Percentiles rank a stretch among this genome's conserved stretches.
These are phyloP conservation scores for Zootermopsis nevadensis DNA, from an alignment of 2,888 invertebrate genomes.

Conservation along the genomic window DNA sequence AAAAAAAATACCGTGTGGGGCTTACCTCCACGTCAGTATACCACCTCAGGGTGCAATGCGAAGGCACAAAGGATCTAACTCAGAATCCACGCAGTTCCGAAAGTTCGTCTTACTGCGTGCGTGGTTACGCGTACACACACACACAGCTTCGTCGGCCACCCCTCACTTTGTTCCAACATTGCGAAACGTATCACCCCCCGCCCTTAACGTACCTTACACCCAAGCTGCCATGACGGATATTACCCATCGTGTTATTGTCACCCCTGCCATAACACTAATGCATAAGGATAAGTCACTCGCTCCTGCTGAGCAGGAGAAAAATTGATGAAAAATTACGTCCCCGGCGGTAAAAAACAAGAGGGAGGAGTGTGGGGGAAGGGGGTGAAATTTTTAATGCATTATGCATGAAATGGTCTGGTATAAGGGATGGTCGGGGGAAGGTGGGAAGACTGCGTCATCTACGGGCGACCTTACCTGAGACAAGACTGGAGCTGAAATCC, in stretches of 20 bases:
- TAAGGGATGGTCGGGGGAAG: constrained; percentile 28
- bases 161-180: too few relatives aligned
- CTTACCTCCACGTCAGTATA: too few relatives aligned
- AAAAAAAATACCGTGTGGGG: too few relatives aligned
- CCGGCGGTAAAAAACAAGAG: constrained; percentile 39
- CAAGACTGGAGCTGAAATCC: neutral
- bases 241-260: constrained; percentile 23
- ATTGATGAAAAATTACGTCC: constrained; percentile 50
- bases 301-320: constrained; percentile 43
- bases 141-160: too few relatives aligned
- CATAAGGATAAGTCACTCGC: constrained; percentile 45
- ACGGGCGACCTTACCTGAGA: constrained; percentile 41
- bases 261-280: constrained; percentile 41
- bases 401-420: constrained; percentile 44
- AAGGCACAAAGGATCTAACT: too few relatives aligned
- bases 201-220: neutral
- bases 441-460: constrained; percentile 15
- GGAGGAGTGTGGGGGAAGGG: neutral
- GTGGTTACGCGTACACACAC: too few relatives aligned
- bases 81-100: too few relatives aligned
- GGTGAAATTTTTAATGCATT: constrained; percentile 44
- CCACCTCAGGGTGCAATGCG: too few relatives aligned
- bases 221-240: constrained; percentile 10
- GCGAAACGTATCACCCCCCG: too few relatives aligned
- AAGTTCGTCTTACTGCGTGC: too few relatives aligned